Evolutionary conservation across 2,888 invertebrate genomes (phyloP).

Genomic region (Hydriomena furcata): DNA sequence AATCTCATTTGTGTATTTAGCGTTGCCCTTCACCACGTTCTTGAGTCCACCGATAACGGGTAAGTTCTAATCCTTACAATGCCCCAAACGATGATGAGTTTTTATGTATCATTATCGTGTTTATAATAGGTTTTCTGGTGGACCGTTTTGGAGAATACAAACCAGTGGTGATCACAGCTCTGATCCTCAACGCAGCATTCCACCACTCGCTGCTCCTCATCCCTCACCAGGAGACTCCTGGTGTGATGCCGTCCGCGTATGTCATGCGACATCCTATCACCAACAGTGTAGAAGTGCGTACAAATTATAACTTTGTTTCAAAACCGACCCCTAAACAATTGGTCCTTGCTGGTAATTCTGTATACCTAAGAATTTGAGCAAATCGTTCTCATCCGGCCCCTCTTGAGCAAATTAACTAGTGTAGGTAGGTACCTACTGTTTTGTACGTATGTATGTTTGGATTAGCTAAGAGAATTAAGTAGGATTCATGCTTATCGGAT

Average conservation of each 20-base stretch:
- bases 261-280: constrained; percentile 89
- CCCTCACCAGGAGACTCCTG: constrained; percentile 91
- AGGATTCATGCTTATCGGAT: constrained; percentile 63
- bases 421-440: constrained; percentile 53
- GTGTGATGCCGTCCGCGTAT: constrained; percentile 89
- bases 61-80: constrained; percentile 57
- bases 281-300: constrained; percentile 86
- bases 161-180: constrained; percentile 90
- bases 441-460: constrained; percentile 63
- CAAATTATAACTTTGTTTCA: constrained; percentile 44
- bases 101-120: constrained; percentile 30
- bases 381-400: constrained; percentile 80
- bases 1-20: constrained; percentile 93
- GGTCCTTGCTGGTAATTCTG: constrained; percentile 61
- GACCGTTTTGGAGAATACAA: constrained; percentile 95
- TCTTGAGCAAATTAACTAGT: constrained; percentile 69
- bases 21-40: constrained; percentile 93
- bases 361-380: constrained; percentile 79
- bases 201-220: constrained; percentile 91
- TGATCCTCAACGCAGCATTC: constrained; percentile 90
- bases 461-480: constrained; percentile 75
- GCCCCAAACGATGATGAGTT: neutral
- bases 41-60: constrained; percentile 92
- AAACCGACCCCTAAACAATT: constrained; percentile 59
- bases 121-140: constrained; percentile 90